Conservation (phyloP, 2,797 vertebrate genomes). For the Sebastes flavidus region DNA sequence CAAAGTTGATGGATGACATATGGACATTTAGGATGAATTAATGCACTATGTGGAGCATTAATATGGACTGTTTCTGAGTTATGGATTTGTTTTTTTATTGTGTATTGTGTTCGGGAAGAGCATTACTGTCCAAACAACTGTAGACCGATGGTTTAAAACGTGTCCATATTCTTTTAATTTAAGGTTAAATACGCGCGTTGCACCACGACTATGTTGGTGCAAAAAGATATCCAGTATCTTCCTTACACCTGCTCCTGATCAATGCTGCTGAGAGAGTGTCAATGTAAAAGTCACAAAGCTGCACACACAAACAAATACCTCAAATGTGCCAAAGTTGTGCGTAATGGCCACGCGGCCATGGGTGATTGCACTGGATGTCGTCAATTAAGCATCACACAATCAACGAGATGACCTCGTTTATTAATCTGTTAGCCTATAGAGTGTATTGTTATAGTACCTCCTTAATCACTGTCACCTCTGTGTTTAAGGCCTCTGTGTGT, state of each 20-base stretch:
- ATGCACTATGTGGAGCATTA: conserved; percentile 83
- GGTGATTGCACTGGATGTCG: conserved; percentile 79
- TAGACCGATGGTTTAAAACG: conserved; percentile 14
- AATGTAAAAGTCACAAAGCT: conserved; percentile 23
- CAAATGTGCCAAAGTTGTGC: conserved; percentile 69
- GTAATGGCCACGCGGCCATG: conserved; percentile 24
- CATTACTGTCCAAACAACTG: conserved; percentile 18
- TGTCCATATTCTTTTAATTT: conserved; percentile 21
- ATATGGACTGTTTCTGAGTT: conserved; percentile 47
- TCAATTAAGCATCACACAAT: conserved; percentile 74
- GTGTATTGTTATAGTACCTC: conserved; percentile 54
- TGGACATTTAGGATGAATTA: conserved; percentile 46
- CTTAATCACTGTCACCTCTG: conserved; percentile 32
- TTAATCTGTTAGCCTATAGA: conserved; percentile 25
- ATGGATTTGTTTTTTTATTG: conserved; percentile 85
- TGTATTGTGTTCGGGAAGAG: conserved; percentile 59
- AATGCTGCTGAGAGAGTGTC: conserved; percentile 42
- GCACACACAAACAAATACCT: conserved; percentile 65
- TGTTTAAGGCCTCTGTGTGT: conserved; percentile 57
- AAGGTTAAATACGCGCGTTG: not conserved
- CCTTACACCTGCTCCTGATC: conserved; percentile 3
- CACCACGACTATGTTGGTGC: not conserved
- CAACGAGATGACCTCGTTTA: conserved; percentile 63
- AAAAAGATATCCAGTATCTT: not conserved
- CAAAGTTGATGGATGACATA: conserved; percentile 33